phyloP scores from a whole-genome alignment of 2,797 vertebrate genomes.

The Lacerta bilineata region DNA sequence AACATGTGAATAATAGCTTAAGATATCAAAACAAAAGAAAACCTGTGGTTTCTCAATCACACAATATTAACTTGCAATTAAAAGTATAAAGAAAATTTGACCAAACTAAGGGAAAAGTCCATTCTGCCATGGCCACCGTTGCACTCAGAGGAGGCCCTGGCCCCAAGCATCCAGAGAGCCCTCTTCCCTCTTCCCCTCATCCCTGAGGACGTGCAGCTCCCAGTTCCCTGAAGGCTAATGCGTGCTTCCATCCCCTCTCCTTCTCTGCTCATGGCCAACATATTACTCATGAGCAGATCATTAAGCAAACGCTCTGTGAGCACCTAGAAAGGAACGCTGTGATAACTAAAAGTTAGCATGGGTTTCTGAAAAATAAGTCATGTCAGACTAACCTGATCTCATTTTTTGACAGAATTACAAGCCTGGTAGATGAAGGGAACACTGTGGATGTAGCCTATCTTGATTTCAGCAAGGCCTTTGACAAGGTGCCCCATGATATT shows the following conservation, averaged over 20 bases:
- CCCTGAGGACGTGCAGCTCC: background rate
- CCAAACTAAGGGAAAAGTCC: background rate
- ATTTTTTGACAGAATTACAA: no score
- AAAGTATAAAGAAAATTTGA: background rate
- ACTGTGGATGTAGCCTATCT: no score
- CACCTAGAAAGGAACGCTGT: no score
- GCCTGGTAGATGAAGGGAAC: no score
- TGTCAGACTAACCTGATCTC: no score
- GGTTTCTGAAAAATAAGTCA: no score
- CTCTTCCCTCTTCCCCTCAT: background rate
- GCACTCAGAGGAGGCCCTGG: no score
- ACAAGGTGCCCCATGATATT: no score
- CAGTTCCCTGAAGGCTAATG: background rate
- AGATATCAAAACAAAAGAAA: conserved; percentile 17
- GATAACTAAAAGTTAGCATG: no score
- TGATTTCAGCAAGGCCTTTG: no score
- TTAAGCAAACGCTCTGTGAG: no score
- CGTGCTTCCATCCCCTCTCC: background rate
- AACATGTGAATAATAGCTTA: conserved; percentile 7
- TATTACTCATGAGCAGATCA: background rate
- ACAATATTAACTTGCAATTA: background rate
- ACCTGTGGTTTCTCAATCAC: background rate
- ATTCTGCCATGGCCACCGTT: background rate
- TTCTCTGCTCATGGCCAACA: no score
- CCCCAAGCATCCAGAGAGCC: background rate